A percentile compares a stretch with the other conserved stretches of the same genome.
phyloP scores from a whole-genome alignment of 2,888 invertebrate species.

The Tachina fera region DNA sequence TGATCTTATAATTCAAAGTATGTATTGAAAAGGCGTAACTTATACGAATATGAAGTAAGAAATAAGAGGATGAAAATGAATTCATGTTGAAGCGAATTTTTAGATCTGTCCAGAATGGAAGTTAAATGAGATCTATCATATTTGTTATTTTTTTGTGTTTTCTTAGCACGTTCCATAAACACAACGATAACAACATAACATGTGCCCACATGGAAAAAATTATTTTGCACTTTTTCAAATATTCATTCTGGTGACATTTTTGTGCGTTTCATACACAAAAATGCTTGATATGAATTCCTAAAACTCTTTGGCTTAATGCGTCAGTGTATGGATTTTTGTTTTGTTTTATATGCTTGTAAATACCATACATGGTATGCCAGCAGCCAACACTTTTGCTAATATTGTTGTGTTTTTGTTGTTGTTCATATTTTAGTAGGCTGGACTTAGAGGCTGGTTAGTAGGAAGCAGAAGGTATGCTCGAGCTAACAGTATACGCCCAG shows the following conservation, averaged over 20 bases:
- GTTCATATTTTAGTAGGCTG: conserved; percentile 63
- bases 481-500: conserved; percentile 74
- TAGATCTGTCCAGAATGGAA: conserved; percentile 34
- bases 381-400: conserved; percentile 66
- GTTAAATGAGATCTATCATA: conserved; percentile 40
- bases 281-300: conserved; percentile 19
- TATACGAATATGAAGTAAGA: conserved; percentile 37
- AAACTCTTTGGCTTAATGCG: conserved; percentile 4
- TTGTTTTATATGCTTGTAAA: background rate
- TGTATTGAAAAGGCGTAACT: conserved; percentile 69
- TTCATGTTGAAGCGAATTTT: conserved; percentile 16
- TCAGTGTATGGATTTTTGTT: background rate
- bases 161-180: conserved; percentile 59
- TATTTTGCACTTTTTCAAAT: conserved; percentile 41
- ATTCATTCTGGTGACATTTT: conserved; percentile 58
- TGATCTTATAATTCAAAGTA: conserved; percentile 65
- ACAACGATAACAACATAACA: conserved; percentile 19
- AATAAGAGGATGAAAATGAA: conserved; percentile 20
- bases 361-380: conserved; percentile 6
- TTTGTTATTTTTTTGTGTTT: conserved; percentile 10
- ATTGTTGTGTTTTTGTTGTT: conserved; percentile 48
- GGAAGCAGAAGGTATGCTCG: conserved; percentile 75
- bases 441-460: conserved; percentile 73
- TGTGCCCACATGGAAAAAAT: conserved; percentile 39
- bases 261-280: conserved; percentile 41